Percentiles rank a stretch among this genome's conserved stretches.
Conservation (phyloP, 2,113 vertebrate genomes). For the Hippocampus mohnikei region DNA sequence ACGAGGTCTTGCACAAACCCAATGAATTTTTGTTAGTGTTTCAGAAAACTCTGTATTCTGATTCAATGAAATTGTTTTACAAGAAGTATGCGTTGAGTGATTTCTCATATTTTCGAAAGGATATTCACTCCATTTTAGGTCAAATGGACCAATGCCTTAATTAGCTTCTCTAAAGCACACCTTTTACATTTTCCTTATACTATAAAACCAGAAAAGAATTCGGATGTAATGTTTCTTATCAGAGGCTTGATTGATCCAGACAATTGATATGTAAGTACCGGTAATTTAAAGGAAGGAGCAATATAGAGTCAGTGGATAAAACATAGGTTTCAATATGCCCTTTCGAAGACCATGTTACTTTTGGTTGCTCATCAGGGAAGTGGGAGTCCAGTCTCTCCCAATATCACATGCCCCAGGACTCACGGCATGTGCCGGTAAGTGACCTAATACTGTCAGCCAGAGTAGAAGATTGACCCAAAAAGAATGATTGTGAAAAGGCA, state of each 20-base stretch:
- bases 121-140: neutral
- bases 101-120: too few species aligned
- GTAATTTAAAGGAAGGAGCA: constrained; percentile 32
- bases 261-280: constrained; percentile 39
- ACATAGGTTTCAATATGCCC: constrained; percentile 53
- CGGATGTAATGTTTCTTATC: constrained; percentile 13
- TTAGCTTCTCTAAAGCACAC: too few species aligned
- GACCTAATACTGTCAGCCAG: constrained; percentile 52
- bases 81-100: too few species aligned
- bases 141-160: neutral
- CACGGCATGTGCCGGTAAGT: constrained; percentile 23
- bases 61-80: too few species aligned
- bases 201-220: constrained; percentile 22
- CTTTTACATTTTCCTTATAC: constrained; percentile 23
- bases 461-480: constrained; percentile 39
- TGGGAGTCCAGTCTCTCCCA: constrained; percentile 40
- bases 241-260: constrained; percentile 13
- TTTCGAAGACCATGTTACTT: constrained; percentile 20
- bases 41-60: too few species aligned
- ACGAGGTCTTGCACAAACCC: too few species aligned
- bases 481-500: constrained; percentile 22
- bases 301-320: constrained; percentile 40
- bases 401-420: constrained; percentile 25
- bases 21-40: too few species aligned
- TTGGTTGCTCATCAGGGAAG: constrained; percentile 38